Evolutionary conservation across 2,888 invertebrate genomes (phyloP), one percentile per base, ranked within the genome.

Genomic region (Drosophila imparisetae): DNA sequence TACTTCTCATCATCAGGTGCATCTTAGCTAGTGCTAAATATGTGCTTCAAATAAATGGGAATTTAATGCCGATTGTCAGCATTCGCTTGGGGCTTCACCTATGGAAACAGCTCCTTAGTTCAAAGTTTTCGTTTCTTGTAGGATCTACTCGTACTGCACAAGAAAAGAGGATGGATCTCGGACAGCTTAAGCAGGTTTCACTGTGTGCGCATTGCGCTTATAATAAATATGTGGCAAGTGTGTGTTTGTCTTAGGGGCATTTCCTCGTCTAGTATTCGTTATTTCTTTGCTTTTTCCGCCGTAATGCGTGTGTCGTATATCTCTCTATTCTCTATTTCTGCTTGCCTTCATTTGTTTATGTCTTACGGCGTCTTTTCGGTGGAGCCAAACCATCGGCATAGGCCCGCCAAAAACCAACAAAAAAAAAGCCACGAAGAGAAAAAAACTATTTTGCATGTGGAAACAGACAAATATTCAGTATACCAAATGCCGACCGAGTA

Each of bases 331-430:
- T 75, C 62, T 68, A 64, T 70, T 70, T 52, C 64, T 55, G 55
- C 55, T 27, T 38, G 86, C 61, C 75, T 72, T 72, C 84, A 83
- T 90, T 90, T 86, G 86, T 83, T 90, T 86, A 90, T 76, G 89
- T 78, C 80, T 80, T 59, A 78, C 38, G 60, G 48, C 64, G 65
- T 53, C 52, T 42, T 27, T 32, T 32, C 27, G 53, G 7, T 49
- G 59, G 40, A 30, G 60, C 61, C 18, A 15, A 30, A n/a, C 57
- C 55, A 40, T 34, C 13, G 50, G 5, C 38, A 27, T n/a, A 18
- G 54, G 38, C 58, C 62, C 66, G 66, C 72, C 65, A 71, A 71
- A 67, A 59, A 45, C 21, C 11, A 45, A 57, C n/a, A 34, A 21
- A 57, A 48, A 58, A 34, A 15, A 8, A 36, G 2, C n/a, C 6